phyloP scores from a whole-genome alignment of 2,797 vertebrate species.

The Sylvilagus floridanus region DNA sequence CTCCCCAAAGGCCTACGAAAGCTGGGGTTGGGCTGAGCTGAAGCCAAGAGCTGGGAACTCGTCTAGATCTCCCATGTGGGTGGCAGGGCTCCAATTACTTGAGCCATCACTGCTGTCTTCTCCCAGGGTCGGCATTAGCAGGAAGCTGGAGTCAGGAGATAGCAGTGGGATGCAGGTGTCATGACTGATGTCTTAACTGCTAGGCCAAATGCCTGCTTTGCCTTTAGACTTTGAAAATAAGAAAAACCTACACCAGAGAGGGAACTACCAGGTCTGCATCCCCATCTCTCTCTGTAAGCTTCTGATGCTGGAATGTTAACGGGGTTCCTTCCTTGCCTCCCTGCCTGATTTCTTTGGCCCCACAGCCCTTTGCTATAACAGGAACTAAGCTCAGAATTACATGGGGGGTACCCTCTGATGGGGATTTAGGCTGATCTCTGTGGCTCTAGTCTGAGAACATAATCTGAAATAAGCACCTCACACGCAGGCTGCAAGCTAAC shows the following conservation, averaged over 20 bases:
- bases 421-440: neutral
- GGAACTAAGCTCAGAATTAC: neutral
- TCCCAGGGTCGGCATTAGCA: no score
- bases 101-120: no score
- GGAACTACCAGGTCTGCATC: neutral
- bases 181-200: no score
- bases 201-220: no score
- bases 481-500: neutral
- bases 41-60: no score
- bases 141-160: no score
- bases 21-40: no score
- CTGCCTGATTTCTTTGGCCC: neutral
- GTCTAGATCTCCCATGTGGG: no score
- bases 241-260: neutral
- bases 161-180: no score
- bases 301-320: neutral
- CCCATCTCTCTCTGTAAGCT: neutral
- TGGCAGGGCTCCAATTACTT: no score
- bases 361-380: neutral
- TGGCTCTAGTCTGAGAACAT: slow-evolving; percentile 18
- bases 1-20: no score
- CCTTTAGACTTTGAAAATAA: neutral
- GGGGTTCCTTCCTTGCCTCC: neutral
- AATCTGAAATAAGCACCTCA: slow-evolving; percentile 53
- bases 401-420: neutral